A percentile compares a stretch with the other conserved stretches of the same genome.
Evolutionary conservation across 2,113 vertebrate species (phyloP).

Genomic region (Ctenomys sociabilis): DNA sequence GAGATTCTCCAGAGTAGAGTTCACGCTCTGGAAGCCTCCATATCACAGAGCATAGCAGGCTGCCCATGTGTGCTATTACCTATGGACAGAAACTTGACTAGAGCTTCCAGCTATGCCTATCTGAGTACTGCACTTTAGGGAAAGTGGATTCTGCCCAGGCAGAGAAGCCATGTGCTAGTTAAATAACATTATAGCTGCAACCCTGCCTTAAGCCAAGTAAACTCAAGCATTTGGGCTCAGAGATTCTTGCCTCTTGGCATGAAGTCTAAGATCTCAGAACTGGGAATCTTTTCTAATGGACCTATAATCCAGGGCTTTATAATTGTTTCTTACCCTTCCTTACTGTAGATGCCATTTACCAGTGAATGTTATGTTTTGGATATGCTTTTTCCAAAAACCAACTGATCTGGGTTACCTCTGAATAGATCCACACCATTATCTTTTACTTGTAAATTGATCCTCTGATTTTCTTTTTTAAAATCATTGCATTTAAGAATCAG

Average conservation of each 20-base stretch:
- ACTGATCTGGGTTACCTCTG: not conserved
- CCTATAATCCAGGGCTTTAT: not conserved
- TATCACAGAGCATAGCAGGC: not conserved
- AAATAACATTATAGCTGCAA: accelerated
- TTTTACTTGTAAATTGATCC: not conserved
- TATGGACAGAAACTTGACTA: not conserved
- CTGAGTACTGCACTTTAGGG: not conserved
- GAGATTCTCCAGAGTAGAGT: not conserved
- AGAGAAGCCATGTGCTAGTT: not conserved
- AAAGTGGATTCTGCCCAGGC: not conserved
- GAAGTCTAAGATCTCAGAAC: not conserved
- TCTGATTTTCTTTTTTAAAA: not conserved
- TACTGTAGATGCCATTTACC: not conserved
- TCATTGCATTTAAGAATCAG: not conserved
- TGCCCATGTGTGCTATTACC: not conserved
- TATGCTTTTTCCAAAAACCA: not conserved
- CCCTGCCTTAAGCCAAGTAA: not conserved
- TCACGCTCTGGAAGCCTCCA: not conserved
- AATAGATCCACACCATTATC: no score
- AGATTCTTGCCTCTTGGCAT: not conserved
- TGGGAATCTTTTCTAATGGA: not conserved
- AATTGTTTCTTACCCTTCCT: not conserved
- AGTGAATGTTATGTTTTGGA: not conserved
- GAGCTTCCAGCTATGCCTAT: not conserved
- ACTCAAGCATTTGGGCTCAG: not conserved